Evolutionary conservation across 2,797 vertebrate species (phyloP).

Genomic region (Cyprinella venusta): DNA sequence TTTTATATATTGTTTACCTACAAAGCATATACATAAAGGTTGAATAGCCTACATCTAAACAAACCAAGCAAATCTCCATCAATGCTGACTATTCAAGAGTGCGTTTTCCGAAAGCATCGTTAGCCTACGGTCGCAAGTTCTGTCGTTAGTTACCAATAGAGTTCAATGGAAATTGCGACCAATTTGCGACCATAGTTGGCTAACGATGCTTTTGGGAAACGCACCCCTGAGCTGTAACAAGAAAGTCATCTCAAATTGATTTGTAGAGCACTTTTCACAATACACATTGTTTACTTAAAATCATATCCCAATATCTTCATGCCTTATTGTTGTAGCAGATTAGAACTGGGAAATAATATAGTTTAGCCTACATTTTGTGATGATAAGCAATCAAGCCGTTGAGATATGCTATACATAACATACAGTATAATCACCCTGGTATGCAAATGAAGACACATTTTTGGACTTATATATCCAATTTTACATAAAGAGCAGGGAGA

Average conservation of each 20-base stretch:
- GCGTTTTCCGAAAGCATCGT: no score
- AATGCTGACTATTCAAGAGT: neutral
- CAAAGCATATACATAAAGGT: neutral
- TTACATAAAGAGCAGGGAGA: neutral
- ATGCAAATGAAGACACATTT: neutral
- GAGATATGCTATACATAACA: neutral
- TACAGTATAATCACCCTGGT: neutral
- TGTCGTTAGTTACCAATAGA: no score
- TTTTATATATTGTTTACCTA: neutral
- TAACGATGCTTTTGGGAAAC: no score
- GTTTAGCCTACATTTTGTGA: neutral
- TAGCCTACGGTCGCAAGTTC: no score
- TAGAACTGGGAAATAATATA: neutral
- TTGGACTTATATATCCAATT: neutral
- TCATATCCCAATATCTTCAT: neutral
- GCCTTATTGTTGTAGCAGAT: neutral
- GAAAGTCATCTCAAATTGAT: neutral
- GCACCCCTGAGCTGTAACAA: neutral
- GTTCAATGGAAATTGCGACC: no score
- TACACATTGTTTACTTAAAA: neutral
- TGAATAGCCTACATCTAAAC: neutral
- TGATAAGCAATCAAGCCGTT: neutral
- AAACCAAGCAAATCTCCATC: neutral
- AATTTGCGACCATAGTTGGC: no score
- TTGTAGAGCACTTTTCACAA: neutral